Base-by-base conservation (phyloP, 1,140 invertebrate species). In the Lineus longissimus region DNA sequence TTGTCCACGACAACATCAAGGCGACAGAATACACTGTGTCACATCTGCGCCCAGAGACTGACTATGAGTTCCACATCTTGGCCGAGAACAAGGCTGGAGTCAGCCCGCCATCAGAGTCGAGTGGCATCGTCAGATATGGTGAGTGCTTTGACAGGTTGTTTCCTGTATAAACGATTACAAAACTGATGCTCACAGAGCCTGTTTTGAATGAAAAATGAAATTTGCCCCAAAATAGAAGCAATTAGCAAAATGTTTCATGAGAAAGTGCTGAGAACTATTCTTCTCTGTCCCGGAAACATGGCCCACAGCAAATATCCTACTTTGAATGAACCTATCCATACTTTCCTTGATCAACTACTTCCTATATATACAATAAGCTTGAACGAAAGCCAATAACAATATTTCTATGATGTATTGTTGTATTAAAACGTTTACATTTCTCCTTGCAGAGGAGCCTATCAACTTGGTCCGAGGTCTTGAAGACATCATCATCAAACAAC, bases 51-150 rank as follows among this genome's bases (percentile, higher is more conserved):
- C 92, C 95, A 78, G 93, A 95, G 77, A 90, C 93, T 56, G 91
- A 94, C 75, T 97, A 97, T 73, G 94, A 97, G 78, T 97, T 97
- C 86, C 86, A 94, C 59, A 94, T 97, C 0, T 88, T 92, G 2
- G 95, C 94, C 23, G 82, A 93, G 17, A 97, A 96, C 80, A 91
- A 92, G 40, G 95, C 93, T 19, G 94, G 93, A 1, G 92, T 94
- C 80, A 93, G 94, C 40, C 88, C 90, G n/a, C 96, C 87, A 85
- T 94, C 97, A 2, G 88, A 88, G 45, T 81, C 94, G 68, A 31
- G 93, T 92, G 0, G 89, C 91, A 36, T 90, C 89, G 78, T 88
- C 93, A 22, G 86, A 97, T 33, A 51, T n/a, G 60, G 27, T 23
- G 25, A 57, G 40, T 41, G n/a, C n/a, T 41, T 27, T 62, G 31